Base-by-base conservation (phyloP, 2,797 vertebrate genomes). In the Ctenochaetus hawaiiensis region DNA sequence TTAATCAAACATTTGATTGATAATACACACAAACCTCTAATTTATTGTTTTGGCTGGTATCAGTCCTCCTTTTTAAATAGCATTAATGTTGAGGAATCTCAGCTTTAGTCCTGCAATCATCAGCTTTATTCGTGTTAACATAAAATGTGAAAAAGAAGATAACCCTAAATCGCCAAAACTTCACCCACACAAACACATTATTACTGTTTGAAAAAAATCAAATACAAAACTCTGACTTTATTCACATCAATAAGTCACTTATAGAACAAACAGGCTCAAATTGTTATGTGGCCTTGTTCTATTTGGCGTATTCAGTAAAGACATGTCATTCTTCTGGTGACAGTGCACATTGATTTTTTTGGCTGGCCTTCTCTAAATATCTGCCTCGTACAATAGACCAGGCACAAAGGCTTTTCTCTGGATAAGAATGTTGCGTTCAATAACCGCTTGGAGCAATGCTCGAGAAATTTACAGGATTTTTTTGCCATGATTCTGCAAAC, bases 271-370 rank as follows among this genome's bases (percentile, higher is more conserved):
- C 57, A 49, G 74, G 64, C 80, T 87, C 77, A 80, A 78, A 87
- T 81, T 76, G 91, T 84, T 87, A 87, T 87, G 78, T 75, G 52
- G 64, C 76, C 56, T 47, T 73, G 83, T 85, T 89, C 84, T 80
- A 79, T 88, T 92, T 83, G 68, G 71, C 78, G 84, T 85, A 82
- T 89, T 93, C 86, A 87, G 80, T 87, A 58, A 82, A 90, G 80
- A 71, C 81, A 54, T 90, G 83, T 88, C 87, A 89, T 91, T 94
- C 86, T 92, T 87, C 80, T 85, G 78, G 70, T 87, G 87, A 93
- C 91, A 79, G 81, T 82, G 74, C 67, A 43, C 90, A 94, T 94
- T 87, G 93, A 95, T 94, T 94, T 88, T 84, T 67, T 48, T 22
- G 72, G 73, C 73, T 26, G 58, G 68, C 62, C 73, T 80, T 78